Conservation (phyloP, 2,888 invertebrate species). For the Oegoconia quadripuncta region DNA sequence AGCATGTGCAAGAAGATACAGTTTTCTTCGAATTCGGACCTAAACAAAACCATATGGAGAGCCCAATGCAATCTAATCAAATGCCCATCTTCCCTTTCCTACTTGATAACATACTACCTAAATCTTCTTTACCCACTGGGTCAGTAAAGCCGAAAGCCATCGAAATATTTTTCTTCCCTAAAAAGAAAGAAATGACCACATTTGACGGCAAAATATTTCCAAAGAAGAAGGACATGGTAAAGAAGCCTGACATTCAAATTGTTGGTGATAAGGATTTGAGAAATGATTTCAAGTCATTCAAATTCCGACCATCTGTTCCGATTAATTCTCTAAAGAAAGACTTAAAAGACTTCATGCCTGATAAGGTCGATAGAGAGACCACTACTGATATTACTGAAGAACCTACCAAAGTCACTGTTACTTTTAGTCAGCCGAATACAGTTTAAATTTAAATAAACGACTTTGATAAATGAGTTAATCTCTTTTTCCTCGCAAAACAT, state of each 20-base stretch:
- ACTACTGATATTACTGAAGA: slow-evolving; percentile 16
- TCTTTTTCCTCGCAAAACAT: neutral
- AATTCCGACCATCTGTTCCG: slow-evolving; percentile 21
- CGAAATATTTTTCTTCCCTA: slow-evolving; percentile 59
- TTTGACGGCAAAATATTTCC: slow-evolving; percentile 26
- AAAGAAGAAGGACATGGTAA: slow-evolving; percentile 28
- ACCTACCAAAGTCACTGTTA: slow-evolving; percentile 16
- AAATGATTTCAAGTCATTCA: slow-evolving; percentile 34
- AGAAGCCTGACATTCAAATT: slow-evolving; percentile 41
- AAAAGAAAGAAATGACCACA: slow-evolving; percentile 36
- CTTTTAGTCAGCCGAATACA: slow-evolving; percentile 26
- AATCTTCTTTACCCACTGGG: slow-evolving; percentile 23
- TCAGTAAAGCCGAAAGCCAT: slow-evolving; percentile 43
- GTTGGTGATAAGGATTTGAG: slow-evolving; percentile 51
- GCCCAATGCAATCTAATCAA: slow-evolving; percentile 12
- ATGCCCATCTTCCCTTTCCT: slow-evolving; percentile 35
- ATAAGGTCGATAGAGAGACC: slow-evolving; percentile 27
- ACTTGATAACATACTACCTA: slow-evolving; percentile 35
- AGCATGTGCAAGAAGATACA: slow-evolving; percentile 49
- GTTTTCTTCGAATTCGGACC: slow-evolving; percentile 48
- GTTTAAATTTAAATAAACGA: slow-evolving; percentile 23
- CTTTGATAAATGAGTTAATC: neutral
- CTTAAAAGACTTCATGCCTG: slow-evolving; percentile 31
- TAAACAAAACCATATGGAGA: slow-evolving; percentile 24
- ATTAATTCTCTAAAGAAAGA: slow-evolving; percentile 47